Percentiles rank a stretch among this genome's conserved stretches.
These are phyloP conservation scores for Axis porcinus DNA, from an alignment of 2,113 vertebrate genomes.

Conservation along the genomic window DNA sequence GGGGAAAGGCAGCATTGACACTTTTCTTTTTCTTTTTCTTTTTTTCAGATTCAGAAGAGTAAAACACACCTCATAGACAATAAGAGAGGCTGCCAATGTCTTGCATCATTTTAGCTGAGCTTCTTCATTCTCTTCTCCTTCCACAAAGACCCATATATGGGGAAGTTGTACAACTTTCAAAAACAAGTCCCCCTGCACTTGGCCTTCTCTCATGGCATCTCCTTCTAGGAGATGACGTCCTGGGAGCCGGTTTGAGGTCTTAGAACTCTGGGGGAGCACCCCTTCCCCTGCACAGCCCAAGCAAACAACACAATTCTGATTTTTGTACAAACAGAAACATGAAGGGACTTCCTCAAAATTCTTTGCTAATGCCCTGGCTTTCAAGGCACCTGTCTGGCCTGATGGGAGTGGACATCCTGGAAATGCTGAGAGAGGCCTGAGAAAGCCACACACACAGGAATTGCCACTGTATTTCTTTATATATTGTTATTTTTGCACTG, in stretches of 20 bases:
- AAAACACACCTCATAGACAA: conserved; percentile 74
- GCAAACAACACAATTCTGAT: conserved; percentile 54
- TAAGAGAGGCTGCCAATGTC: conserved; percentile 82
- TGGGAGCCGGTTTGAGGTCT: conserved; percentile 46
- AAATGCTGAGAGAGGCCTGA: conserved; percentile 1
- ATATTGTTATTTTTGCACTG: conserved; percentile 22
- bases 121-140: conserved; percentile 81
- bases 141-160: conserved; percentile 80
- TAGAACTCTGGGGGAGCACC: conserved; percentile 41
- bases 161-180: conserved; percentile 77
- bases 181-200: conserved; percentile 17
- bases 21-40: conserved; percentile 79
- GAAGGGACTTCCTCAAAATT: conserved; percentile 48
- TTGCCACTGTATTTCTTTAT: background rate
- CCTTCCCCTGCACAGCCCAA: background rate
- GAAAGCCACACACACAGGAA: conserved; percentile 27
- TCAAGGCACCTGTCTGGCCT: conserved; percentile 48
- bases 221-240: conserved; percentile 58
- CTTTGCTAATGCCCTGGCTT: conserved; percentile 60
- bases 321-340: conserved; percentile 66
- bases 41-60: conserved; percentile 88
- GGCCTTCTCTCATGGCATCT: conserved; percentile 51
- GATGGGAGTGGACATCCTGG: conserved; percentile 38
- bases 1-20: conserved; percentile 79
- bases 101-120: conserved; percentile 83